Evolutionary conservation across 2,888 invertebrate genomes (phyloP), one percentile per base, ranked within the genome.

Genomic region (Apotomis turbidana): DNA sequence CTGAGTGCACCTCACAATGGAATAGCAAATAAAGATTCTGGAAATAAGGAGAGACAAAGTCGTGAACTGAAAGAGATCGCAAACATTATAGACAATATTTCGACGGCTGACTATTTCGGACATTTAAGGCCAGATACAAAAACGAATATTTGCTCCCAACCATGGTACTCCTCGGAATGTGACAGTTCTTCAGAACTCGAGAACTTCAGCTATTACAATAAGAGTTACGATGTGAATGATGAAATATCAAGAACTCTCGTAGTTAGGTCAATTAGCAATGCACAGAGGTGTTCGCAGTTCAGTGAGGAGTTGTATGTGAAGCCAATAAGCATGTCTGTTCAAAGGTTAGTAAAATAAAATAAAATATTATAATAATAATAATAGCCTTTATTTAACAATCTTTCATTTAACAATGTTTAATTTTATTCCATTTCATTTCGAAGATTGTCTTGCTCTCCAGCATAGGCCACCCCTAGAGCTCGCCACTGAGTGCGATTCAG

Each of bases 111-210:
- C 78, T 83, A 77, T 68, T 82, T 83, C 41, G 80, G 78, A 66
- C 72, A 74, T 15, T 77, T 68, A 9, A 76, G 76, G 61, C 76
- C 76, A 46, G 78, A 83, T 64, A 73, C 75, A 46, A 78, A 75
- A 54, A 59, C 69, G 51, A 78, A 85, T 74, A 79, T 90, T 41
- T 78, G 82, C 74, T 85, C 85, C 64, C 75, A 80, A 46, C 91
- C 91, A 10, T 93, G 93, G 93, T 79, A 79, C 66, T 78, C 78
- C 51, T 73, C 77, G 68, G 90, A 87, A 81, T 80, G 71, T 66
- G 82, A 88, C 57, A 90, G 91, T 86, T 87, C 91, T 5, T 85
- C 87, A 64, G 93, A 93, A 75, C 78, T 76, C 74, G 90, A 91
- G 75, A 86, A 83, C 77, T 79, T 83, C 9, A 83, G 85, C 27